Evolutionary conservation across 2,797 vertebrate genomes (phyloP).

Genomic region (Acomys russatus): DNA sequence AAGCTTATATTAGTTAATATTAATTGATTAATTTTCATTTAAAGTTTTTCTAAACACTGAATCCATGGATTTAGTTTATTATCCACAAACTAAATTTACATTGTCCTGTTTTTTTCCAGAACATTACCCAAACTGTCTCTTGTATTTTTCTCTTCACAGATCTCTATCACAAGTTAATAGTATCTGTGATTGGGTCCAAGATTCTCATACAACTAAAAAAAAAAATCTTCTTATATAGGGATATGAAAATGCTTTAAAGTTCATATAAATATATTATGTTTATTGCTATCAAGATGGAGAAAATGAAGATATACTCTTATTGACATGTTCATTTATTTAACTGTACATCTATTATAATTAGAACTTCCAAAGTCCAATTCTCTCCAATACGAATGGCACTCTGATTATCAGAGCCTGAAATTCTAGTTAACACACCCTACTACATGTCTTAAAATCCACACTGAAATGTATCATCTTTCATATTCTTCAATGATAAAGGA

Average conservation of each 20-base stretch:
- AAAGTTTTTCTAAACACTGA: background rate
- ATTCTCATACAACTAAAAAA: constrained; percentile 57
- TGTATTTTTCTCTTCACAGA: background rate
- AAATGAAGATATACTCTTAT: constrained; percentile 21
- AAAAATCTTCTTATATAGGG: background rate
- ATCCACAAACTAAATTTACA: no score
- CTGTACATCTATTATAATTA: constrained; percentile 27
- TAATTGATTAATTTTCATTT: background rate
- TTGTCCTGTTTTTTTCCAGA: background rate
- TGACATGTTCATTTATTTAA: constrained; percentile 18
- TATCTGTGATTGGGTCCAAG: background rate
- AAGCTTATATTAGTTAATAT: background rate
- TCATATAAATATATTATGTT: constrained; percentile 58
- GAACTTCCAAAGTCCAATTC: constrained; percentile 11
- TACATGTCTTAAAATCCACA: background rate
- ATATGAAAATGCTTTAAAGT: background rate
- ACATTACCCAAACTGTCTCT: background rate
- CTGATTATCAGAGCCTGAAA: background rate
- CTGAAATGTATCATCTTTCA: background rate
- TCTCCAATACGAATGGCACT: background rate
- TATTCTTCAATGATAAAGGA: background rate
- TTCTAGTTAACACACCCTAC: background rate
- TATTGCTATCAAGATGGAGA: constrained; percentile 22
- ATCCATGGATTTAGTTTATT: background rate
- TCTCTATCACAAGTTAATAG: constrained; percentile 1